These are phyloP conservation scores for Temnothorax rugatulus DNA, from an alignment of 2,888 invertebrate genomes.

Conservation along the genomic window DNA sequence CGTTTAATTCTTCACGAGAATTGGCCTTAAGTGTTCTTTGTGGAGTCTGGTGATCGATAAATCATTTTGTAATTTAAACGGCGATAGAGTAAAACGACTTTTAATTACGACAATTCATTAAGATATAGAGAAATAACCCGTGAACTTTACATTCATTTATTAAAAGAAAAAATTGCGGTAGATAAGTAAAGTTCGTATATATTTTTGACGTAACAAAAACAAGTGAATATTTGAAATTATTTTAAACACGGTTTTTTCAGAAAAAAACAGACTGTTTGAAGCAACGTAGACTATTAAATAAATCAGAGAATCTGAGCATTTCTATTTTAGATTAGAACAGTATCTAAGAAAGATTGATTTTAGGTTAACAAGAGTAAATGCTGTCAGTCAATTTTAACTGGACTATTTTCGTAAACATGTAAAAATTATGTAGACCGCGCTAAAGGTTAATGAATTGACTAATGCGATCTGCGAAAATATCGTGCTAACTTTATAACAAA, in stretches of 20 bases:
- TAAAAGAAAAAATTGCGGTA: neutral
- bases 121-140: slow-evolving; percentile 22
- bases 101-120: slow-evolving; percentile 42
- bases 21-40: slow-evolving; percentile 44
- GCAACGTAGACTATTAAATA: neutral
- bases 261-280: neutral
- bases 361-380: neutral
- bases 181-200: neutral
- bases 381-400: neutral
- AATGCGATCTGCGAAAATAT: neutral
- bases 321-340: neutral
- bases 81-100: slow-evolving; percentile 36
- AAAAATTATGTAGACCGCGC: neutral
- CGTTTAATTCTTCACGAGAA: slow-evolving; percentile 50
- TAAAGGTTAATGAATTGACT: neutral
- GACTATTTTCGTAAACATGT: slow-evolving; percentile 5
- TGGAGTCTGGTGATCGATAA: slow-evolving; percentile 44
- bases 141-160: slow-evolving; percentile 18
- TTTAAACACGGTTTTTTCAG: neutral
- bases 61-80: slow-evolving; percentile 49
- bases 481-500: slow-evolving; percentile 4
- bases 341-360: neutral
- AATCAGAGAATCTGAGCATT: neutral
- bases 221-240: neutral
- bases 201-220: neutral